phyloP scores from a whole-genome alignment of 2,797 vertebrate genomes.

The Glyptemys insculpta region DNA sequence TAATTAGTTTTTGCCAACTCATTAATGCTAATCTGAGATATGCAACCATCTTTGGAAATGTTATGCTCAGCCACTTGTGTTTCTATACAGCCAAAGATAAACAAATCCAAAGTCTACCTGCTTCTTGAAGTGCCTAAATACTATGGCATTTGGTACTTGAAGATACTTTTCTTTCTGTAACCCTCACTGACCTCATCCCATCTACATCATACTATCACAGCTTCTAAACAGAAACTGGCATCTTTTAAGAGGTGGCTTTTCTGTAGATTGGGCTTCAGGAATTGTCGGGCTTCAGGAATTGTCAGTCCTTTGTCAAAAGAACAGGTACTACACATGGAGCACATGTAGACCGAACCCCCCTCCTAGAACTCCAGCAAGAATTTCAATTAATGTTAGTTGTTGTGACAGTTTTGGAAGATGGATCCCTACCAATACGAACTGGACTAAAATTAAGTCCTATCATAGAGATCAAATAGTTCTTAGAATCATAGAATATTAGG shows the following conservation, averaged over 20 bases:
- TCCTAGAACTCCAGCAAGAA: background rate
- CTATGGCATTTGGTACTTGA: background rate
- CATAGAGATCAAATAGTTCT: too few species aligned
- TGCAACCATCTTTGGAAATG: background rate
- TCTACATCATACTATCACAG: background rate
- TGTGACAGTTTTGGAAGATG: background rate
- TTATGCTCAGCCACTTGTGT: background rate
- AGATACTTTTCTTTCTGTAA: background rate
- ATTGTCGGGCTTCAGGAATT: background rate
- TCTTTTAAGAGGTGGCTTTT: background rate
- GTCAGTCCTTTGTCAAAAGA: background rate
- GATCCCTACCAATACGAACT: background rate
- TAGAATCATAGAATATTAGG: too few species aligned
- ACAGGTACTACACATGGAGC: background rate
- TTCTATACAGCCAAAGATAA: background rate
- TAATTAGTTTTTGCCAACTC: background rate
- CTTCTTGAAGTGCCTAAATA: background rate
- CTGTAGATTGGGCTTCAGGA: too few species aligned
- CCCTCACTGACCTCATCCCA: background rate
- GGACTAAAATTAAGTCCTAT: background rate
- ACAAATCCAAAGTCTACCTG: background rate
- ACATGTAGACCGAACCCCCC: background rate
- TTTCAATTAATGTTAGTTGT: background rate
- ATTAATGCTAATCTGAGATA: background rate
- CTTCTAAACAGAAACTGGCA: background rate